These are phyloP conservation scores for Neodiprion virginianus DNA, from an alignment of 1,140 invertebrate species.

Conservation along the genomic window DNA sequence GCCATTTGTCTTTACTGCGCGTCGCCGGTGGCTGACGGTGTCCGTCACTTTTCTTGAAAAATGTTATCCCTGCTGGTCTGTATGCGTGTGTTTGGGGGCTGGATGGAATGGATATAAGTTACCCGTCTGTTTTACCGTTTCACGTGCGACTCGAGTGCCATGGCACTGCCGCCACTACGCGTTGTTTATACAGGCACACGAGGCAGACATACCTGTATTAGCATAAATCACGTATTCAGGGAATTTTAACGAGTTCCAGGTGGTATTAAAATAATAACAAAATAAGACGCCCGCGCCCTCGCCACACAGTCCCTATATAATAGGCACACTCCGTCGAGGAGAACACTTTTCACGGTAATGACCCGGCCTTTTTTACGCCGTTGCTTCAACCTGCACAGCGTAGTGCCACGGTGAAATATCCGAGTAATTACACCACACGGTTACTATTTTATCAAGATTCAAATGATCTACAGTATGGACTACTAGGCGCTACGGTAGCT, in stretches of 20 bases:
- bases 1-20: too few species aligned
- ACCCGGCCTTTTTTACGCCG: neutral
- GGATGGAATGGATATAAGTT: neutral
- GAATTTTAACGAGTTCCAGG: constrained; percentile 7
- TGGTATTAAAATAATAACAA: neutral
- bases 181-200: too few species aligned
- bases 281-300: neutral
- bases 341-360: constrained; percentile 4
- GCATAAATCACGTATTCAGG: constrained; percentile 2
- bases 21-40: too few species aligned
- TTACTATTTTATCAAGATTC: neutral
- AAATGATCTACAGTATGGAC: neutral
- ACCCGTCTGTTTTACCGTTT: neutral
- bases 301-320: neutral
- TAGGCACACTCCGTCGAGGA: neutral
- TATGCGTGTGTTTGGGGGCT: too few species aligned
- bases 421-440: neutral
- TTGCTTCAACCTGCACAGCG: neutral
- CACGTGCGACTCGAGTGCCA: neutral
- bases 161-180: neutral
- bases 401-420: neutral
- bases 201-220: neutral
- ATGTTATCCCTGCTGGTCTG: too few species aligned
- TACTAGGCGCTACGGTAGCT: too few species aligned
- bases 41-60: too few species aligned